Evolutionary conservation across 2,797 vertebrate species (phyloP), one percentile per base, ranked within the genome.

Genomic region (Eptatretus atami): DNA sequence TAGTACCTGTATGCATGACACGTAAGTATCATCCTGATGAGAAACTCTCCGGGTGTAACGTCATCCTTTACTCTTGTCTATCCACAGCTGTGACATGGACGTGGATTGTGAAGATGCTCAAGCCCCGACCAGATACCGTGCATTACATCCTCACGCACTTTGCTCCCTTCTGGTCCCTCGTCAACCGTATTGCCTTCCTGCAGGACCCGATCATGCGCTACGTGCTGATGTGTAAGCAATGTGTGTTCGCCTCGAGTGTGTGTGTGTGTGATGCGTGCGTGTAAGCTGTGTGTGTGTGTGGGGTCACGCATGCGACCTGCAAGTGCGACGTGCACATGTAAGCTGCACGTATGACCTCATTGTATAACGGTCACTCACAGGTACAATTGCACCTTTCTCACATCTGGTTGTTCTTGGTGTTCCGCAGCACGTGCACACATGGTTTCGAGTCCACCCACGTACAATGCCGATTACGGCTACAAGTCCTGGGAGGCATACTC

Each of bases 401-500:
- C 31, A 8, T 44, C 31, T 44, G 31, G 31, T 44, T 44, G 31
- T 44, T 8, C 31, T 44, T 44, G 4, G 31, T 44, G 31, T 44
- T 44, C 70, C 75, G 31, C 66, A 96, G 90, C 90, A 31, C 79
- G 90, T 63, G 78, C 90, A 65, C 79, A 94, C 73, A 68, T 94
- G 73, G 80, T 99, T 57, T 88, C 88, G n/a, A 99, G 90, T 65
- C 90, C 90, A 1, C 83, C 90, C n/a, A 86, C 80, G 15, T 95
- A 77, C 63, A 99, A 99, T 6, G 74, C 72, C 1, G 76, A 84
- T 54, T 94, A 94, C 10, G 71, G 14, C 65, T 99, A 94, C 72
- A 90, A 86, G 71, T 92, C 66, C 73, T 99, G 90, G 90, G 92
- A 99, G 75, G 80, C 80, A n/a, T 95, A 80, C 67, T 85, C 88